Evolutionary conservation across 1,140 invertebrate genomes (phyloP).

Genomic region (Drosophila grimshawi): DNA sequence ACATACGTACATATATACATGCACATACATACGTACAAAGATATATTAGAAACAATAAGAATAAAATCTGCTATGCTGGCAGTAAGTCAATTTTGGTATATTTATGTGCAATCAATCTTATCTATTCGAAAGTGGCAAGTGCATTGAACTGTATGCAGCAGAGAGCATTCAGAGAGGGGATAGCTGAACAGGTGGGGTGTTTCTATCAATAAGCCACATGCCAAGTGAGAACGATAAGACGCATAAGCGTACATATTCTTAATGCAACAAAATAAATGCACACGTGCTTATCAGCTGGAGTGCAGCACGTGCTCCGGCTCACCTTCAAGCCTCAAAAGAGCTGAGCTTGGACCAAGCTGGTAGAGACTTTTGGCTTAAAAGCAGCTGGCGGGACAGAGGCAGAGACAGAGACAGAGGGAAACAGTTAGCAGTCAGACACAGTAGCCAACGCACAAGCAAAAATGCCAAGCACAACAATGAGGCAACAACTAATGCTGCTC

Average conservation of each 20-base stretch:
- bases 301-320: slow-evolving; percentile 54
- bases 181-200: neutral
- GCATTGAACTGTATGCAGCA: slow-evolving; percentile 25
- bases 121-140: neutral
- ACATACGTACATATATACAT: no score
- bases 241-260: neutral
- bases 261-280: slow-evolving; percentile 13
- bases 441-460: slow-evolving; percentile 5
- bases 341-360: neutral
- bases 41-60: no score
- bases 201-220: slow-evolving; percentile 22
- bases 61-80: no score
- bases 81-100: neutral
- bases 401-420: slow-evolving; percentile 30
- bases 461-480: slow-evolving; percentile 43
- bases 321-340: neutral
- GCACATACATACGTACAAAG: no score
- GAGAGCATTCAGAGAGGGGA: neutral
- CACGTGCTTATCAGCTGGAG: slow-evolving; percentile 64
- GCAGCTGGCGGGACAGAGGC: slow-evolving; percentile 35
- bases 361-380: slow-evolving; percentile 46
- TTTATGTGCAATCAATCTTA: neutral
- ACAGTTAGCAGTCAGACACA: slow-evolving; percentile 6
- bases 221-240: slow-evolving; percentile 8
- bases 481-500: slow-evolving; percentile 57